Conservation (phyloP, 2,113 vertebrate genomes). For the Echinops telfairi region DNA sequence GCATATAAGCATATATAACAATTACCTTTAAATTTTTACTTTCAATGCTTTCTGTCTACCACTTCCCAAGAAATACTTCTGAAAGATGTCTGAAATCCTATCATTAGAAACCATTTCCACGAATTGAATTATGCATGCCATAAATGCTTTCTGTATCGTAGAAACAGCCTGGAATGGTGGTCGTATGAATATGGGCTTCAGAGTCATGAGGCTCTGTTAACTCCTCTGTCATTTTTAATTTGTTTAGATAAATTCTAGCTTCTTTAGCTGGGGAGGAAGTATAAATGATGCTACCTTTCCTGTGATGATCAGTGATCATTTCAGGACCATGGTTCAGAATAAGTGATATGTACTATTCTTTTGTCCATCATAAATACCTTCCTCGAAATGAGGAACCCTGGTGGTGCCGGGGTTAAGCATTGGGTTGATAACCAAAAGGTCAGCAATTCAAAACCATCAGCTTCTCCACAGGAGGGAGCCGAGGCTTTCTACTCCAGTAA, state of each 20-base stretch:
- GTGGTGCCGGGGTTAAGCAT: too few relatives aligned
- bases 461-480: too few relatives aligned
- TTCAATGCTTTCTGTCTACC: background rate
- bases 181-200: background rate
- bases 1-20: background rate
- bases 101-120: background rate
- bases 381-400: background rate
- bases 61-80: background rate
- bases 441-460: too few relatives aligned
- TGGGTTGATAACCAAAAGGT: too few relatives aligned
- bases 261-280: too few relatives aligned
- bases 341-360: background rate
- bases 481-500: too few relatives aligned
- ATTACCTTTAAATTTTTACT: background rate
- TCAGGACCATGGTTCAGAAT: background rate
- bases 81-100: background rate
- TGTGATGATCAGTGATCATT: background rate
- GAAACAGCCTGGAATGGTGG: background rate
- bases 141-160: background rate
- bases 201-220: background rate
- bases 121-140: background rate
- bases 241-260: background rate
- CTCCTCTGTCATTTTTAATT: background rate
- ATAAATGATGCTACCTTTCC: background rate
- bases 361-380: background rate